These are phyloP conservation scores for Cephus nigrinus DNA, from an alignment of 2,888 invertebrate genomes.

Conservation along the genomic window DNA sequence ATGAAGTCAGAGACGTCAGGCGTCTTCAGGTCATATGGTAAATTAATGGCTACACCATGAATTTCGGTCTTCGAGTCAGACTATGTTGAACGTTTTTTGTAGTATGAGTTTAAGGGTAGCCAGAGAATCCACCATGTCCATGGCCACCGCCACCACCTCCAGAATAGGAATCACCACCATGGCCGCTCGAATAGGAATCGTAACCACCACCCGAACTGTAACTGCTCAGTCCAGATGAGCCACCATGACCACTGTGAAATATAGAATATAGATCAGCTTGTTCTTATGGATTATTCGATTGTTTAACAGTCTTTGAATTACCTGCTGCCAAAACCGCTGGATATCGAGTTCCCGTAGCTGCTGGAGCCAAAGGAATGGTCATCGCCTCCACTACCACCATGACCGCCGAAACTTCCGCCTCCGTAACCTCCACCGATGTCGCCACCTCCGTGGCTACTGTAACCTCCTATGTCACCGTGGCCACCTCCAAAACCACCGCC, in stretches of 20 bases:
- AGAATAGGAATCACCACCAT: slow-evolving; percentile 25
- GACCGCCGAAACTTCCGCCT: slow-evolving; percentile 17
- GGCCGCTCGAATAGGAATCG: slow-evolving; percentile 35
- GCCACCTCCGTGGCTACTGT: slow-evolving; percentile 7
- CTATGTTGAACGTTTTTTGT: background rate
- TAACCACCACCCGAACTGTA: slow-evolving; percentile 39
- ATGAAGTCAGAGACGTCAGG: background rate
- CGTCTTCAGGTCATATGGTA: background rate
- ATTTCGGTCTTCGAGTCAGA: background rate
- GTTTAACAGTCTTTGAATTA: slow-evolving; percentile 19
- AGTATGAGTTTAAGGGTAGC: slow-evolving; percentile 40
- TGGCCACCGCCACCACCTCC: slow-evolving; percentile 23
- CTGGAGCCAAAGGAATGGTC: slow-evolving; percentile 23
- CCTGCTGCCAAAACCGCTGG: slow-evolving; percentile 49
- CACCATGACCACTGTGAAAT: slow-evolving; percentile 19
- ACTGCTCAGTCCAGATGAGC: slow-evolving; percentile 29
- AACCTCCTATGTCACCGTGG: slow-evolving; percentile 5
- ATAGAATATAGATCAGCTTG: background rate
- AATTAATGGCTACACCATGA: background rate
- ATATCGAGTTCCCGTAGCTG: slow-evolving; percentile 39
- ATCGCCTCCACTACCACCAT: slow-evolving; percentile 11
- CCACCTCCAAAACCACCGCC: background rate
- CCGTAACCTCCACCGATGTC: slow-evolving; percentile 14
- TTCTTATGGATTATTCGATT: background rate
- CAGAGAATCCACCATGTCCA: slow-evolving; percentile 43